Evolutionary conservation across 2,113 vertebrate species (phyloP).

Genomic region (Mustelus asterias): DNA sequence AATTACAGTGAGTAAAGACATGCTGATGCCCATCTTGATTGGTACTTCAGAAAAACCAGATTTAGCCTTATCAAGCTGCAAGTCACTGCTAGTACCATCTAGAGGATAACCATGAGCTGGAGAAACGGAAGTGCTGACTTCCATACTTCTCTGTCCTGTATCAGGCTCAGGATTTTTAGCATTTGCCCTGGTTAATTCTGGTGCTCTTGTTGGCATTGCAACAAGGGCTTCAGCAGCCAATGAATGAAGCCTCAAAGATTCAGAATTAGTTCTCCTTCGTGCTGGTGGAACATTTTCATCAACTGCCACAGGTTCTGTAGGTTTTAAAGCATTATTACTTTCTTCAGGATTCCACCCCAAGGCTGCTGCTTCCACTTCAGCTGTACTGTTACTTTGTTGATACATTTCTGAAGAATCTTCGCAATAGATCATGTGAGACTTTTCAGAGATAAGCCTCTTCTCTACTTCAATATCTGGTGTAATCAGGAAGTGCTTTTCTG

Average conservation of each 20-base stretch:
- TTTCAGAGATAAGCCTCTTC: conserved; percentile 49
- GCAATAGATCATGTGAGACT: conserved; percentile 45
- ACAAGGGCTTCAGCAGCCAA: conserved; percentile 90
- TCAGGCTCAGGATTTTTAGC: conserved; percentile 56
- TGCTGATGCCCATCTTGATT: conserved; percentile 86
- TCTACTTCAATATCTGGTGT: conserved; percentile 59
- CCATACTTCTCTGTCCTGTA: conserved; percentile 55
- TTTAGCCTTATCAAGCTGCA: conserved; percentile 54
- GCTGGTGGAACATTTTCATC: conserved; percentile 83
- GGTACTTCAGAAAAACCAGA: conserved; percentile 67
- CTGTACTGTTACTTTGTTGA: conserved; percentile 47
- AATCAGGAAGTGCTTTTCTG: conserved; percentile 70
- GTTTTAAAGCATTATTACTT: conserved; percentile 51
- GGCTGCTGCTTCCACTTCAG: conserved; percentile 61
- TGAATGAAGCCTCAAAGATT: conserved; percentile 86
- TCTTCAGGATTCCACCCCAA: conserved; percentile 62
- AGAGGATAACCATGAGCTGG: neutral
- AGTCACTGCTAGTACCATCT: conserved; percentile 49
- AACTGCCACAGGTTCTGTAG: conserved; percentile 45
- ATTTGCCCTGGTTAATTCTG: conserved; percentile 61
- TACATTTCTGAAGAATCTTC: conserved; percentile 48
- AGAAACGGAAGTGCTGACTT: conserved; percentile 41
- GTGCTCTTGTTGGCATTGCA: conserved; percentile 84
- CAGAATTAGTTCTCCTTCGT: conserved; percentile 85
- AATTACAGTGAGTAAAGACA: conserved; percentile 89